Evolutionary conservation across 2,888 invertebrate species (phyloP).

Genomic region (Apomyelois bistriatella): DNA sequence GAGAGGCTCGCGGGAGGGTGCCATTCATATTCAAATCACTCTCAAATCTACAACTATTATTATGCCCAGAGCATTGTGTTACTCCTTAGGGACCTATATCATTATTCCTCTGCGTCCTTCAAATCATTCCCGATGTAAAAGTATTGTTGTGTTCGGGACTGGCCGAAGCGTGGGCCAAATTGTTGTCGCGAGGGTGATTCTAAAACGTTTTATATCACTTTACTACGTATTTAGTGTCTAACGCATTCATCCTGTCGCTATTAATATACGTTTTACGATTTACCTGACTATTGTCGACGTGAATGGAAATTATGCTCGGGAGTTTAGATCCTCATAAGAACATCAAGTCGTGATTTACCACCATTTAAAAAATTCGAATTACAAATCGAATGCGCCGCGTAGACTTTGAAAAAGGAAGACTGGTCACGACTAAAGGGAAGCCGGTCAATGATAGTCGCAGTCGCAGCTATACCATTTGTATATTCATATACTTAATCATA

Average conservation of each 20-base stretch:
- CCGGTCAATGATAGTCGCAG: neutral
- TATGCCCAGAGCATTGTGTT: constrained; percentile 68
- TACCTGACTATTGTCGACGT: constrained; percentile 39
- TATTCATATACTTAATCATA: neutral
- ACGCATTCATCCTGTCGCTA: constrained; percentile 53
- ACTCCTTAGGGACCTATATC: constrained; percentile 75
- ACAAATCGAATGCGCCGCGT: constrained; percentile 25
- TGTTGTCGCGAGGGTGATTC: constrained; percentile 60
- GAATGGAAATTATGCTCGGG: constrained; percentile 35
- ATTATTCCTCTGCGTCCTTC: constrained; percentile 70
- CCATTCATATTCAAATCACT: constrained; percentile 79
- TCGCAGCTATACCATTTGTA: neutral
- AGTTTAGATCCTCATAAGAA: constrained; percentile 37
- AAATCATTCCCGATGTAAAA: constrained; percentile 65
- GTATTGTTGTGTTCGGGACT: constrained; percentile 63
- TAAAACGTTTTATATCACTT: constrained; percentile 71
- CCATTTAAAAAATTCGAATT: constrained; percentile 43
- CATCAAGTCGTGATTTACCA: constrained; percentile 44
- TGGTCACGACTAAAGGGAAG: neutral
- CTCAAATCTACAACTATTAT: constrained; percentile 80
- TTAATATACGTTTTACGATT: constrained; percentile 55
- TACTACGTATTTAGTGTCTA: constrained; percentile 55
- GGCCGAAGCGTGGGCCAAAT: constrained; percentile 49
- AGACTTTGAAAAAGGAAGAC: neutral
- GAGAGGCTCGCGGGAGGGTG: constrained; percentile 70